phyloP scores from a whole-genome alignment of 2,113 vertebrate species.

The Tachysurus fulvidraco region DNA sequence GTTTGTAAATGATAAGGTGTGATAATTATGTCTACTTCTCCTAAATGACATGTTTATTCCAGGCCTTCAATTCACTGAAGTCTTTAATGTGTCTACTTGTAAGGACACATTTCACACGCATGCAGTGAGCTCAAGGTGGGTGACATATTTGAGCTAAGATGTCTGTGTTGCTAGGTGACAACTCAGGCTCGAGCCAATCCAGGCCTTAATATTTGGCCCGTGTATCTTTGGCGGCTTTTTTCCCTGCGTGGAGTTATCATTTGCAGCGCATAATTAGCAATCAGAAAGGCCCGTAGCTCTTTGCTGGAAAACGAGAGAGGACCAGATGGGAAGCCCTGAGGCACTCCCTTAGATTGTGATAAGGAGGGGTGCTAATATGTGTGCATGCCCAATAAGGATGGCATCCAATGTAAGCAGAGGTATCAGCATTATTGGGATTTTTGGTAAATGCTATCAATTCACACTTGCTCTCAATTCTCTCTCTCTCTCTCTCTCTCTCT shows the following conservation, averaged over 20 bases:
- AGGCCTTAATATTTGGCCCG: constrained; percentile 61
- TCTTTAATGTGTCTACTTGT: constrained; percentile 23
- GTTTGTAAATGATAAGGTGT: constrained; percentile 43
- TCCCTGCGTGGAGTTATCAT: constrained; percentile 67
- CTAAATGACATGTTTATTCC: constrained; percentile 29
- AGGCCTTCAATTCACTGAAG: constrained; percentile 38
- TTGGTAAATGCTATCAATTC: constrained; percentile 40
- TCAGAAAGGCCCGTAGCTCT: constrained; percentile 58
- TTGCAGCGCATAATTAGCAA: constrained; percentile 72
- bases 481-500: background rate
- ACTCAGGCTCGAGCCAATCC: constrained; percentile 44
- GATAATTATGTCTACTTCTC: constrained; percentile 35
- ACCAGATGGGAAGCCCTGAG: constrained; percentile 64
- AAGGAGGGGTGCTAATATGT: constrained; percentile 34
- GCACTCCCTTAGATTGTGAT: constrained; percentile 52
- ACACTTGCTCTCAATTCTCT: constrained; percentile 13
- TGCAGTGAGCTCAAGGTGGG: constrained; percentile 43
- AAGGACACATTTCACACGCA: constrained; percentile 28
- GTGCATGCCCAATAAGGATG: constrained; percentile 39
- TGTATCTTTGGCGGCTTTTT: constrained; percentile 57
- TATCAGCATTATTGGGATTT: constrained; percentile 49
- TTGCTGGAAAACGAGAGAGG: constrained; percentile 56
- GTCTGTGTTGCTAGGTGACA: constrained; percentile 51
- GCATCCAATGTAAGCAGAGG: constrained; percentile 44
- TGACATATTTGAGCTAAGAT: constrained; percentile 43